phyloP scores from a whole-genome alignment of 37 sponge, comb jelly and placozoan genomes.

The Tethya wilhelma region DNA sequence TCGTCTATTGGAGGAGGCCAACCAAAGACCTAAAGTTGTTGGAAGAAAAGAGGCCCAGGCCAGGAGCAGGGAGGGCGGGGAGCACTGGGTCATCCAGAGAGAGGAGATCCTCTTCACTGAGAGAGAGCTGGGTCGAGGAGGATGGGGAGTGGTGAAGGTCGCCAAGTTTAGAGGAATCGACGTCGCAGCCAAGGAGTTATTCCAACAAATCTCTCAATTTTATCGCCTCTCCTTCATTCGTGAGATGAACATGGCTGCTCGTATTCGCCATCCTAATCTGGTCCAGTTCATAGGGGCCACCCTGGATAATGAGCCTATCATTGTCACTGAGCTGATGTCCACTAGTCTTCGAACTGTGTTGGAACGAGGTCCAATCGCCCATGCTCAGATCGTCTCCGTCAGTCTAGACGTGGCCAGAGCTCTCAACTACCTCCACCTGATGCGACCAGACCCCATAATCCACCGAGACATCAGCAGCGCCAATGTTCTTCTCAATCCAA shows the following conservation, averaged over 20 bases:
- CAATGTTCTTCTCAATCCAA: constrained; percentile 65
- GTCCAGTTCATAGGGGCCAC: constrained; percentile 73
- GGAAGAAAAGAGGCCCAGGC: no score
- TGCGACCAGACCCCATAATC: constrained; percentile 68
- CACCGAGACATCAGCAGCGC: constrained; percentile 82
- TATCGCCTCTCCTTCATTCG: constrained; percentile 43
- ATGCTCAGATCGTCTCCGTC: constrained; percentile 29
- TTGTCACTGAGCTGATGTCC: constrained; percentile 75
- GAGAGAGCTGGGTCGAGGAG: constrained; percentile 58
- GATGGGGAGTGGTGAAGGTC: constrained; percentile 60
- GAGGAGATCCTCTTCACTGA: constrained; percentile 52
- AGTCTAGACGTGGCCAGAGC: constrained; percentile 50
- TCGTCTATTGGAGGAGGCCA: no score
- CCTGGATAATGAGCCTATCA: constrained; percentile 30
- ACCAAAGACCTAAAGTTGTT: no score
- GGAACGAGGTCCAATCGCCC: constrained; percentile 9
- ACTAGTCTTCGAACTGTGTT: constrained; percentile 45
- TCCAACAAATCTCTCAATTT: constrained; percentile 40
- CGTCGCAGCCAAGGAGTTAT: constrained; percentile 74
- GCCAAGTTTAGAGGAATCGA: constrained; percentile 58
- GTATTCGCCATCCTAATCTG: constrained; percentile 70
- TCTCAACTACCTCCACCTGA: constrained; percentile 70
- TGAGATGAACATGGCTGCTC: constrained; percentile 76
- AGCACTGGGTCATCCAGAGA: constrained; percentile 50
- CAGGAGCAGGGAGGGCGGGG: background rate